Conservation (phyloP, 2,797 vertebrate species). For the Smutsia gigantea region DNA sequence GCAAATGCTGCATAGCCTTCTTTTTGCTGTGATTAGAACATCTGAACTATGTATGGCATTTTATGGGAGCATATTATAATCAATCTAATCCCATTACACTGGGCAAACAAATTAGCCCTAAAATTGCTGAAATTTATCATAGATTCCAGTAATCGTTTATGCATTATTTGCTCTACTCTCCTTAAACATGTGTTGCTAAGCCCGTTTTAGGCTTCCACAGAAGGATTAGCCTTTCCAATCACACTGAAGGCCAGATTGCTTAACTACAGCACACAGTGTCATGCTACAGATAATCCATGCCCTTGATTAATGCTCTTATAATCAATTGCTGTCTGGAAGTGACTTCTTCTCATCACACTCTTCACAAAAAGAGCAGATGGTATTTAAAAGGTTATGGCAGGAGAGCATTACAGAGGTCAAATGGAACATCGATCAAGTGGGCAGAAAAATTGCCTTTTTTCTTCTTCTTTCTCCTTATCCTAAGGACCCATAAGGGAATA, state of each 20-base stretch:
- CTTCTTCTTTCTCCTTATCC: constrained; percentile 84
- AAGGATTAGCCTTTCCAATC: constrained; percentile 87
- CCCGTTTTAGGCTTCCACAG: constrained; percentile 81
- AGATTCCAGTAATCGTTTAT: constrained; percentile 74
- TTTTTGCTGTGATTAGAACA: neutral
- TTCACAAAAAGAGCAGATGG: constrained; percentile 95
- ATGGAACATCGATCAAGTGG: constrained; percentile 92
- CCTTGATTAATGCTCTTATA: constrained; percentile 97
- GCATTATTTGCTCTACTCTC: constrained; percentile 78
- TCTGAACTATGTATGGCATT: neutral
- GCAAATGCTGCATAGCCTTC: neutral
- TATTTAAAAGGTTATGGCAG: constrained; percentile 95
- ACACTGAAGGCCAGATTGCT: constrained; percentile 87
- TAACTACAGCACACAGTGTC: constrained; percentile 86
- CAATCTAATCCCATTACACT: constrained; percentile 68
- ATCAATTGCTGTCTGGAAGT: constrained; percentile 96
- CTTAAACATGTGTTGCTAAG: constrained; percentile 74
- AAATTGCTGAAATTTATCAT: constrained; percentile 77
- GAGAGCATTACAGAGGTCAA: constrained; percentile 91
- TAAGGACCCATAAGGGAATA: constrained; percentile 86
- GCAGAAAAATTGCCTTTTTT: constrained; percentile 89
- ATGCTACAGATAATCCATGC: constrained; percentile 93
- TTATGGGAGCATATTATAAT: constrained; percentile 60
- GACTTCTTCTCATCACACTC: constrained; percentile 93
- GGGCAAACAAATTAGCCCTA: constrained; percentile 76